Conservation (phyloP, 2,888 invertebrate genomes). For the Hydrotaea diabolus region DNA sequence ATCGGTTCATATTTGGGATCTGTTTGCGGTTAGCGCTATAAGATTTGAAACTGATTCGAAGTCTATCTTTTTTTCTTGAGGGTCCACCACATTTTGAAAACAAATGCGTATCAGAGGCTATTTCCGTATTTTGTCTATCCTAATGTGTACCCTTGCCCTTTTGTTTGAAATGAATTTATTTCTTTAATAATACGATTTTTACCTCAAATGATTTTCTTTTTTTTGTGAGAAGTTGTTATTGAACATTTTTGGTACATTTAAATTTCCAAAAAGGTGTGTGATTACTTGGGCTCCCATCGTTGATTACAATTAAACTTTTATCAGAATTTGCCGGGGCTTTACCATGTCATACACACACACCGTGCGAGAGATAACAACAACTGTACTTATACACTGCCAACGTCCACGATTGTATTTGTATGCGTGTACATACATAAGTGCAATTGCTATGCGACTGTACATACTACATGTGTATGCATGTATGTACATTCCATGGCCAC, state of each 20-base stretch:
- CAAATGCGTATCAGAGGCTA: too few species aligned
- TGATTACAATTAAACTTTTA: conserved; percentile 23
- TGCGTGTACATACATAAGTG: neutral
- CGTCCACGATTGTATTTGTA: neutral
- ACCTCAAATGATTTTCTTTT: conserved; percentile 53
- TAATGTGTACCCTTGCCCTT: too few species aligned
- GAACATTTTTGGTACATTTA: neutral
- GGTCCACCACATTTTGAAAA: too few species aligned
- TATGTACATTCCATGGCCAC: conserved; percentile 10
- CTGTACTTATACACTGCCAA: neutral
- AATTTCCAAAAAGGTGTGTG: conserved; percentile 3
- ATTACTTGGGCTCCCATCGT: conserved; percentile 17
- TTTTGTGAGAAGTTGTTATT: neutral
- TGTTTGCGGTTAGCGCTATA: too few species aligned
- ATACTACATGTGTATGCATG: too few species aligned
- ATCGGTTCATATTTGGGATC: too few species aligned
- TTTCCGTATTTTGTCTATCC: too few species aligned
- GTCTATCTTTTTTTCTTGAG: too few species aligned
- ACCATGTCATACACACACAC: neutral
- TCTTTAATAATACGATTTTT: conserved; percentile 52
- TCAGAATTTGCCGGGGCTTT: neutral
- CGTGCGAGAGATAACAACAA: neutral
- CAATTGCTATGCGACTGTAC: neutral
- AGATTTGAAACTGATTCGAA: too few species aligned
- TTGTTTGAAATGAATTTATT: conserved; percentile 38